These are phyloP conservation scores for Manis pentadactyla DNA, from an alignment of 2,797 vertebrate genomes.

Conservation along the genomic window DNA sequence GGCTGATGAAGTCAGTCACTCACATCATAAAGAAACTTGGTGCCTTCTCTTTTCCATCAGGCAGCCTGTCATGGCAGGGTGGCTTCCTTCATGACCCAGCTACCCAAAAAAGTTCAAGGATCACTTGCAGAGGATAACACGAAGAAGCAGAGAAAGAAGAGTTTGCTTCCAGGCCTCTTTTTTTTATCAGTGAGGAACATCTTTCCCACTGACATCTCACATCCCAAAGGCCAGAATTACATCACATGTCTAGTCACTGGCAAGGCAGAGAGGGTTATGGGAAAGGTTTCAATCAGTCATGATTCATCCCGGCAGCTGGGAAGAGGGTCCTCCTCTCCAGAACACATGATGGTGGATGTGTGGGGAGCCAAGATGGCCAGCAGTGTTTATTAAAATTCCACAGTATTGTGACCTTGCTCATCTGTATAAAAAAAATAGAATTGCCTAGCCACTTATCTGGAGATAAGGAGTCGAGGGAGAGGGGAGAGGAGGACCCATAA, in stretches of 20 bases:
- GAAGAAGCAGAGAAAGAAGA: background rate
- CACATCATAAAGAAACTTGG: background rate
- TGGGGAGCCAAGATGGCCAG: background rate
- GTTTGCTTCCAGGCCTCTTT: background rate
- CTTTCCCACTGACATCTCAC: background rate
- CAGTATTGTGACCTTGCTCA: background rate
- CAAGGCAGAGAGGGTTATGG: background rate
- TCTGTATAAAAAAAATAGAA: constrained; percentile 11
- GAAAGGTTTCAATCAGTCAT: background rate
- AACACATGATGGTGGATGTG: background rate
- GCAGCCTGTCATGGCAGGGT: background rate
- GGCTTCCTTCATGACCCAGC: background rate
- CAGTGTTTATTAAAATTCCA: background rate
- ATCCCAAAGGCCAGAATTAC: background rate
- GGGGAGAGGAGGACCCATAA: background rate
- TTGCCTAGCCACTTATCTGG: background rate
- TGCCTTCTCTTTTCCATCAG: background rate
- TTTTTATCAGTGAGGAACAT: background rate
- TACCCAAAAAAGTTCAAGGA: background rate
- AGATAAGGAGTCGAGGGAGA: too few species aligned
- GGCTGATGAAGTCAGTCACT: background rate
- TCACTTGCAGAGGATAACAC: background rate
- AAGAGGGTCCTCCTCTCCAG: background rate
- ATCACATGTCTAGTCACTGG: background rate
- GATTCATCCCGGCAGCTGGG: background rate